These are phyloP conservation scores for Electrona antarctica DNA, from an alignment of 2,113 vertebrate genomes.

Conservation along the genomic window DNA sequence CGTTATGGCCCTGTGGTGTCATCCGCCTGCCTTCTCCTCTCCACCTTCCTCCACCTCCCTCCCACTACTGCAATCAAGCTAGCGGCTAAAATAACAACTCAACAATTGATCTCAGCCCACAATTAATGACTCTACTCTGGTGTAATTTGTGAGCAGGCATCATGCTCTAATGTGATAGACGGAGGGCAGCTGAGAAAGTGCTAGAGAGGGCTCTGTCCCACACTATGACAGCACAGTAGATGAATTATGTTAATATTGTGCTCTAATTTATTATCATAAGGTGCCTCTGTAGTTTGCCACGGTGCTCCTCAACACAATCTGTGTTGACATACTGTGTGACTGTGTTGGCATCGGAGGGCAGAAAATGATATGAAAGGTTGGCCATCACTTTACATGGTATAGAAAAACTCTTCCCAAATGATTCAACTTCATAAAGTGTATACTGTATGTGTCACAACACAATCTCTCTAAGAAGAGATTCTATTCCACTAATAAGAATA, in stretches of 20 bases:
- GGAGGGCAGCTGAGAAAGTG: slow-evolving; percentile 33
- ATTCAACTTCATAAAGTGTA: no score
- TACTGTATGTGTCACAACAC: no score
- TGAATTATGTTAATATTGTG: slow-evolving; percentile 14
- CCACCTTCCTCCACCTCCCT: slow-evolving; percentile 15
- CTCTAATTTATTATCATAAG: slow-evolving; percentile 12
- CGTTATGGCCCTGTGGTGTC: slow-evolving; percentile 75
- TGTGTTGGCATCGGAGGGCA: not conserved
- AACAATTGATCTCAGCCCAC: slow-evolving; percentile 68
- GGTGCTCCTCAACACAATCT: not conserved
- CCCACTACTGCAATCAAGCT: slow-evolving; percentile 45
- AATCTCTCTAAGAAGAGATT: no score
- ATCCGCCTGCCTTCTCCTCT: slow-evolving; percentile 45
- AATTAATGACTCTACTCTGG: slow-evolving; percentile 70
- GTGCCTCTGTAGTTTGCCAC: slow-evolving; percentile 3
- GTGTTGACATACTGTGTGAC: not conserved
- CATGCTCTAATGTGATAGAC: slow-evolving; percentile 40
- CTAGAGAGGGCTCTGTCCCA: slow-evolving; percentile 5
- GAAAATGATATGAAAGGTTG: not conserved
- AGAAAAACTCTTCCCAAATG: no score
- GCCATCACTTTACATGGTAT: no score
- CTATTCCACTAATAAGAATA: no score
- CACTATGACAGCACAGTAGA: not conserved
- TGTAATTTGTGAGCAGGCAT: slow-evolving; percentile 66
- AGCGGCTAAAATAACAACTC: slow-evolving; percentile 74